Conservation (phyloP, 2,888 invertebrate genomes). For the Melinopterus prodromus region DNA sequence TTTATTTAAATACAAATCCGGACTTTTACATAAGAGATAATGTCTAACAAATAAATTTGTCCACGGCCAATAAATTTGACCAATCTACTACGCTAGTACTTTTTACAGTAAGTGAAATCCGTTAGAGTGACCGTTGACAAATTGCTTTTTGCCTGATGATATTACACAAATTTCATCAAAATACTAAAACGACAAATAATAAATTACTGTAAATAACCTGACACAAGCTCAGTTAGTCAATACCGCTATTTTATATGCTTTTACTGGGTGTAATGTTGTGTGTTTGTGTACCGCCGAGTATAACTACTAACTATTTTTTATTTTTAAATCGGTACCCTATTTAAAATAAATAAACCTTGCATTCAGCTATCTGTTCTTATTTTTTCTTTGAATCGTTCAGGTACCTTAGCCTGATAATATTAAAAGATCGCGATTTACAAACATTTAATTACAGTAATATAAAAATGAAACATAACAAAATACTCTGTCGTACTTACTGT, state of each 20-base stretch:
- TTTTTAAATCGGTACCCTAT: conserved; percentile 17
- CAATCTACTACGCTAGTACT: conserved; percentile 36
- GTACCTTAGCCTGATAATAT: conserved; percentile 15
- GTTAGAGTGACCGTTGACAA: conserved; percentile 47
- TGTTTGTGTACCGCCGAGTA: conserved; percentile 16
- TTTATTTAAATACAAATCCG: conserved; percentile 61
- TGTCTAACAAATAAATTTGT: conserved; percentile 54
- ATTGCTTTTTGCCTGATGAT: conserved; percentile 40
- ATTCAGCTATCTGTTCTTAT: conserved; percentile 5
- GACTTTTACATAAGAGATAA: conserved; percentile 57
- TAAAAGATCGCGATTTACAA: conserved; percentile 7
- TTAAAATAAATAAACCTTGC: conserved; percentile 24
- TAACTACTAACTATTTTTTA: conserved; percentile 9
- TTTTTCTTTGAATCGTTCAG: background rate
- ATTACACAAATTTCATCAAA: conserved; percentile 35
- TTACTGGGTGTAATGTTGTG: conserved; percentile 24
- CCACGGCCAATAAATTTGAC: conserved; percentile 48
- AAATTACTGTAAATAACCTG: conserved; percentile 43
- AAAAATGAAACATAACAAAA: conserved; percentile 7
- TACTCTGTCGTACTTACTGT: background rate
- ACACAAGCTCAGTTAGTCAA: conserved; percentile 23
- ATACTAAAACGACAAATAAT: conserved; percentile 32
- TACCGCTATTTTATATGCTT: conserved; percentile 23
- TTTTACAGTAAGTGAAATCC: conserved; percentile 51
- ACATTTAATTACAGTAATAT: background rate